Percentiles rank a stretch among this genome's conserved stretches.
Evolutionary conservation across 2,888 invertebrate species (phyloP).

Genomic region (Trichogramma evanescens): DNA sequence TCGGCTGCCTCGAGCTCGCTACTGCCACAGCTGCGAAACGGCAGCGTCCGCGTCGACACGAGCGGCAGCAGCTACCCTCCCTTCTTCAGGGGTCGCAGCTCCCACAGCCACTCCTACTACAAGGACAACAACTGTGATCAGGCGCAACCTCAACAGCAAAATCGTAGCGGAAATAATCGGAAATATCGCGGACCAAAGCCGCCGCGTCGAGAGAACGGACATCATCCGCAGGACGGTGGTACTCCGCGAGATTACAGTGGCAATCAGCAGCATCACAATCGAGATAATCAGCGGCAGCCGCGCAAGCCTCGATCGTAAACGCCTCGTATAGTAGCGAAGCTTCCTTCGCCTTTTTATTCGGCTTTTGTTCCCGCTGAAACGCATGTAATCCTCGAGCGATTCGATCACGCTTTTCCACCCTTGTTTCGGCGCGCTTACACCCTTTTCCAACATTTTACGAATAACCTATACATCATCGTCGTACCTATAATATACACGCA

Average conservation of each 20-base stretch:
- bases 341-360: constrained; percentile 9
- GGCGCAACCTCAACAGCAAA: neutral
- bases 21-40: constrained; percentile 39
- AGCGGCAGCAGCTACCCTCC: constrained; percentile 32
- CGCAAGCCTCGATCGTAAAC: neutral
- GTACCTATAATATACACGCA: too few relatives aligned
- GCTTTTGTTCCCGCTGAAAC: constrained; percentile 11
- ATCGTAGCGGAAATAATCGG: constrained; percentile 29
- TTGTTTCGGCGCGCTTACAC: neutral
- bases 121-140: constrained; percentile 23
- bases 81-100: constrained; percentile 34
- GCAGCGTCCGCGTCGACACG: constrained; percentile 25
- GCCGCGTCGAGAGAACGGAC: constrained; percentile 18
- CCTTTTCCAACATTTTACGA: too few relatives aligned
- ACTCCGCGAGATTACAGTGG: constrained; percentile 31
- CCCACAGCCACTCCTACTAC: constrained; percentile 33
- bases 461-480: too few relatives aligned
- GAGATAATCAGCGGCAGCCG: constrained; percentile 12
- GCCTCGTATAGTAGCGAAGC: neutral
- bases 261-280: constrained; percentile 24
- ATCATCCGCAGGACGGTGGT: constrained; percentile 27
- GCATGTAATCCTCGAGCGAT: constrained; percentile 20
- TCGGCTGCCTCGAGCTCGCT: constrained; percentile 22
- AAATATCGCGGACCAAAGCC: constrained; percentile 38
- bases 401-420: constrained; percentile 17